Evolutionary conservation across 2,888 invertebrate species (phyloP), one percentile per base, ranked within the genome.

Genomic region (Chrysolina americana): DNA sequence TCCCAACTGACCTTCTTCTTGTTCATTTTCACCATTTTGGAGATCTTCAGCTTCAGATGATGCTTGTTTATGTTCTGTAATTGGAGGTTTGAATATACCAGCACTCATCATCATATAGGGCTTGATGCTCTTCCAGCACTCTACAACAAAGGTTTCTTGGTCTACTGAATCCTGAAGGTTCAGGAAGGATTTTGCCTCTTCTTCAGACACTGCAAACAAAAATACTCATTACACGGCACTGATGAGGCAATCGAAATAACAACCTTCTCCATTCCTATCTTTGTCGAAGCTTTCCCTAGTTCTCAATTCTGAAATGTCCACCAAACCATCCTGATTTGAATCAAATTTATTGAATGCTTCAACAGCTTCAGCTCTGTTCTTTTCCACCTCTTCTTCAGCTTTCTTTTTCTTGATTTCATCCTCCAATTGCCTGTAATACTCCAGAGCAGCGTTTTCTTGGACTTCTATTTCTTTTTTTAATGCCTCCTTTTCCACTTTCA

Each of bases 231-330:
- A 53, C 13, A 53, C 10, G 10, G 10, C 19, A 50, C 11, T 36
- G 17, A 59, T 13, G 9, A 70, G 63, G 11, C 73, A 64, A 36
- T 17, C 17, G 9, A 64, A 44, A 15, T 41, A 50, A 59, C 74
- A 81, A 87, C 87, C 87, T 82, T 92, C 92, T 10, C 98, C 98
- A 90, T 98, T 94, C 76, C 93, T 92, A 88, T 99, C 94, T 81
- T 93, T 94, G 89, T 99, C 99, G 89, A 99, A 96, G 63, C 92
- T 93, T 83, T 91, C 90, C 74, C 93, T 92, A 1, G 92, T 90
- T 88, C 93, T 92, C 9, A 96, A 86, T 89, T 94, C 96, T 71
- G 89, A 88, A 63, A 93, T 83, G 76, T 92, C 92, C 48, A 98
- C 86, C 56, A 93, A 90, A 64, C 93, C 94, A 89, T 97, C 95